Evolutionary conservation across 2,797 vertebrate genomes (phyloP), one percentile per base, ranked within the genome.

Genomic region (Menidia menidia): DNA sequence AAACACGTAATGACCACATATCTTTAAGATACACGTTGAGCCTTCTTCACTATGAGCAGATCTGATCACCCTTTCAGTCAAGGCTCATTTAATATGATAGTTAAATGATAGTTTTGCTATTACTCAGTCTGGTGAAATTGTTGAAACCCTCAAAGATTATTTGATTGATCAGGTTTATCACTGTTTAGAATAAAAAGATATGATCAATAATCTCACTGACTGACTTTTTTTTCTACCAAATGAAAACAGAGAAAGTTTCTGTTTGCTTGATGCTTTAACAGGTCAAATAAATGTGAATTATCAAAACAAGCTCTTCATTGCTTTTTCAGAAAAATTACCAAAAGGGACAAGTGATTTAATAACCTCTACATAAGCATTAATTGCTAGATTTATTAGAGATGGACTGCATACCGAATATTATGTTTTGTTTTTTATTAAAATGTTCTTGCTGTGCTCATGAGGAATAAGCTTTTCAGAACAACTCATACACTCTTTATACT

Each of bases 401-500:
- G 35, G 35, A 39, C 3, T 7, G 7, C 35, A 39, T 39, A 39
- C 35, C 7, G 10, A 39, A 39, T 39, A 39, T 39, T 39, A 1
- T 7, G 35, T 39, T 39, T 39, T 7, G 7, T 10, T 39, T 19
- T 19, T 4, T 50, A 4, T 30, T 1, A 51, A 51, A 15, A 30
- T 19, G 44, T 25, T 13, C 19, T 72, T 13, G 30, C 35, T 77
- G 6, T 6, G 57, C 53, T 68, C 45, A 62, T 47, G 58, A 7
- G 41, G 50, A 62, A 31, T 18, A 19, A 59, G 42, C 43, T 62
- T 54, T 68, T 79, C 43, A 64, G 73, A 70, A 39, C 10, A 59
- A 71, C 59, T 54, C 11, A 73, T 54, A 60, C 33, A 48, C 57
- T 68, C 25, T 25, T 58, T 15, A 64, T 30, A 48, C 51, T 62